phyloP scores from a whole-genome alignment of 2,113 vertebrate species.

The Leptobrachium ailaonicum region DNA sequence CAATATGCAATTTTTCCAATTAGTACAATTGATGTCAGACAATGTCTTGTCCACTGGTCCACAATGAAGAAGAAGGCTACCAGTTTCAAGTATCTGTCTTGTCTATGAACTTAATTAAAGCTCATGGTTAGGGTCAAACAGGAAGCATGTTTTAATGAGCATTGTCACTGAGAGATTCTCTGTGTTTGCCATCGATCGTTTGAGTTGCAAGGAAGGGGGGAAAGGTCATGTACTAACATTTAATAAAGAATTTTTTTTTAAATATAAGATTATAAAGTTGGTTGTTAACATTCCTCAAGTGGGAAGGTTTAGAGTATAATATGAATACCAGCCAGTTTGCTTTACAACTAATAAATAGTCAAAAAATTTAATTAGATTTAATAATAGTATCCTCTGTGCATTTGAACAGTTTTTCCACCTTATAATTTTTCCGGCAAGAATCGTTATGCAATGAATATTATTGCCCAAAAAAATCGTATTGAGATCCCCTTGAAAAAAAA shows the following conservation, averaged over 20 bases:
- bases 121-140: not conserved
- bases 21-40: not conserved
- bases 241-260: not conserved
- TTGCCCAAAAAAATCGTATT: too few relatives aligned
- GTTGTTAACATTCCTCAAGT: too few relatives aligned
- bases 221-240: not conserved
- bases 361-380: too few relatives aligned
- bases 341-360: not conserved
- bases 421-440: too few relatives aligned
- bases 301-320: too few relatives aligned
- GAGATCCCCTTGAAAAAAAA: too few relatives aligned
- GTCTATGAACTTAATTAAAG: slow-evolving; percentile 3
- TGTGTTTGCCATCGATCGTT: not conserved
- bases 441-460: too few relatives aligned
- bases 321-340: not conserved
- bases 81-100: not conserved
- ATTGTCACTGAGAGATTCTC: not conserved
- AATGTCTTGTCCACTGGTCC: not conserved
- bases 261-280: too few relatives aligned
- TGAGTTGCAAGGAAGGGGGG: not conserved
- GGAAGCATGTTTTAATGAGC: not conserved
- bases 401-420: too few relatives aligned
- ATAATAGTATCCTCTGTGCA: too few relatives aligned
- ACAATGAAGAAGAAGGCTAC: not conserved
- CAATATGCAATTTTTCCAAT: not conserved